Base-by-base conservation (phyloP, 2,888 invertebrate species). In the Polyommatus iphigenia region DNA sequence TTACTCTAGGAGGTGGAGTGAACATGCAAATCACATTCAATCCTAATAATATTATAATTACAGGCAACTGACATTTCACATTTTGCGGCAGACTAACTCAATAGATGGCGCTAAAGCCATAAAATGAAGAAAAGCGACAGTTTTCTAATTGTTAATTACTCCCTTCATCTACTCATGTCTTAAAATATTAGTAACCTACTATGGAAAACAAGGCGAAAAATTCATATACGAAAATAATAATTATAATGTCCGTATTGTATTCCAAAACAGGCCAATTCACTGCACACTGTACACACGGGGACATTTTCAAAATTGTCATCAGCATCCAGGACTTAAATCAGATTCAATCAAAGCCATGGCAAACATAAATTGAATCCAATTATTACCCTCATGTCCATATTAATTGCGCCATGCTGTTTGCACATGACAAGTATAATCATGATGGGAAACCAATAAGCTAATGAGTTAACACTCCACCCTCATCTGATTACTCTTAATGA, bases 351-450 rank as follows among this genome's bases (percentile, higher is more conserved):
- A 67, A 67, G 67, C 18, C 67, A 67, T 67, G 67, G 67, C 67
- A 67, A 67, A 67, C 67, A 67, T 32, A 67, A 67, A 67, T 67
- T 67, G 67, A 67, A 67, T 67, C 67, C 67, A 67, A 67, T 67
- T 67, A 67, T 67, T 32, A 67, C 67, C 24, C 62, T 67, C 29
- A 32, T 29, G 67, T 67, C 67, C 67, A 67, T 67, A 32, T 67
- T 67, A 67, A 67, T 67, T 67, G 67, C 67, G 67, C 29, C 67
- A 67, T 2, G 67, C 29, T 67, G 67, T 67, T 67, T 67, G 67
- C 67, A 29, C 15, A 29, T 67, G 67, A 67, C 67, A 67, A 67
- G 13, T 67, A 67, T 67, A 29, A 15, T 67, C 15, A 24, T 67
- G 67, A 67, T 67, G 67, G 67, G 67, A 67, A 32, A 15, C 67